Evolutionary conservation across 1,140 invertebrate genomes (phyloP), one percentile per base, ranked within the genome.

Genomic region (Cataglyphis hispanica): DNA sequence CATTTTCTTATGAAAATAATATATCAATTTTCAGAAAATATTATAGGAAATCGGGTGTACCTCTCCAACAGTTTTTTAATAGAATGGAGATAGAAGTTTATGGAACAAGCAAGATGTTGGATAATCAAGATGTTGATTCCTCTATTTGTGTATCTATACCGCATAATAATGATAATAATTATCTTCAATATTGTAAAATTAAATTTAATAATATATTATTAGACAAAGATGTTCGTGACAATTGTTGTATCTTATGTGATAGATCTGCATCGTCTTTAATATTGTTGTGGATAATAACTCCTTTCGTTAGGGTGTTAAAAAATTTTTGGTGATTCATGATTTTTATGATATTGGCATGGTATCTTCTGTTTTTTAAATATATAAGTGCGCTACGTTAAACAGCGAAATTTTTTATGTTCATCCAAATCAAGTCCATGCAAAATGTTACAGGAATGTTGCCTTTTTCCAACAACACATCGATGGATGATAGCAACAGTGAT

Each of bases 1-100:
- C 75, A 13, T 77, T 77, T 34, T 19, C 13, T 10, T 77, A 64
- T n/a, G 60, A 77, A 64, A 77, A 27, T 31, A 64, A 64, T 13
- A 77, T 77, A 60, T 3, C 10, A 2, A 31, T 63, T 64, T 77
- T 64, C 46, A 50, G 16, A 1, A 77, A 64, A 63, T 77, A 46
- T 27, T 69, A 22, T 22, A 69, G 25, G 27, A 69, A 69, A 19
- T 43, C 40, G 10, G 7, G 13, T 53, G 16, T 50, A 40, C 40
- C 43, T 53, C 67, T 53, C 2, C 67, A 70, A 46, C 22, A 70
- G 11, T 50, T 70, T 31, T 50, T 11, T 1, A 50, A 50, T 53
- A 70, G 67, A 50, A 16, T 70, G 67, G 67, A 70, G 22, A 70
- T 50, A 31, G 3, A 70, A 50, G 7, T 31, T 31, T 2, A 31